Base-by-base conservation (phyloP, 2,888 invertebrate species). In the Tupiocoris notatus region DNA sequence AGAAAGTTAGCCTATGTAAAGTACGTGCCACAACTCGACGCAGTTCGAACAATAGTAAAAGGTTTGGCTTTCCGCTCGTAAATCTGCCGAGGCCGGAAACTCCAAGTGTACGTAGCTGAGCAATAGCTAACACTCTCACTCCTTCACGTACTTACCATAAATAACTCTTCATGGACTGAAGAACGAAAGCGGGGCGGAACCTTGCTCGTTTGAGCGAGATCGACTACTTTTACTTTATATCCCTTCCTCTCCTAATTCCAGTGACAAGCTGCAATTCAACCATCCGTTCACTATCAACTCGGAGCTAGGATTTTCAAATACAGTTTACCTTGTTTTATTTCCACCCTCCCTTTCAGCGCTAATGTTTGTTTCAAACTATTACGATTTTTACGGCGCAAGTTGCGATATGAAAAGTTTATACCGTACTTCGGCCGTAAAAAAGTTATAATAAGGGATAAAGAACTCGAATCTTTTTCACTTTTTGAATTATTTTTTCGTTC, bases 41-140 rank as follows among this genome's bases (percentile, higher is more conserved):
- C 59, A 18, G 39, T 39, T 70, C 59, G 70, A 70, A 70, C 70
- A 70, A 70, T 70, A 59, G 70, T 39, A 70, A 70, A 70, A 70
- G 70, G 58, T 70, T 58, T 59, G n/a, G 59, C 39, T 12, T 39
- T 39, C 57, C 54, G 67, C 22, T 22, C n/a, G 67, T 67, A 67
- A 56, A 67, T 67, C 67, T 67, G 18, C 16, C 70, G 70, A 61
- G 58, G 39, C 18, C 70, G 25, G 70, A 24, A 70, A 70, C 58
- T 70, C 70, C 23, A 21, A 70, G 18, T 58, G 58, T 58, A 61
- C 59, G 70, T 70, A 24, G 59, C 25, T 18, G 61, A 24, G 70
- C 70, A 59, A 70, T 70, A 70, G 58, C 70, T 59, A 70, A 70
- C 70, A 70, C 24, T 70, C 58, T 70, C 70, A 61, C 59, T 70